Percentiles rank a stretch among this genome's conserved stretches.
phyloP scores from a whole-genome alignment of 30 jellyfish, hydroid and myxozoan species.

The Rhopilema esculentum region DNA sequence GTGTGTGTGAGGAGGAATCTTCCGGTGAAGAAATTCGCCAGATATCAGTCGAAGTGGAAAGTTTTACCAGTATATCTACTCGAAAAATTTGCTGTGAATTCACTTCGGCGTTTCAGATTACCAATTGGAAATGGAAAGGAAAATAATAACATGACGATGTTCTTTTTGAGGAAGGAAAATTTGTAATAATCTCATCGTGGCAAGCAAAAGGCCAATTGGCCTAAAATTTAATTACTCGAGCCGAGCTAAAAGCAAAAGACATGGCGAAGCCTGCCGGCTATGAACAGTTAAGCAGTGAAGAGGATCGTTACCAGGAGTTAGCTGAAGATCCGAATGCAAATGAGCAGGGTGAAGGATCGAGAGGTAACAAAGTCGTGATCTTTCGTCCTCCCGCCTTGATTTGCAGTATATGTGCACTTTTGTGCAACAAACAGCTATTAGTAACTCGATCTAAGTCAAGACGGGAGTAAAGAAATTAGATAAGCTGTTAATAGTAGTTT shows the following conservation, averaged over 20 bases:
- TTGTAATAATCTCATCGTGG: not conserved
- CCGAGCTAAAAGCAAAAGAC: not conserved
- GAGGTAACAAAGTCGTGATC: slow-evolving; percentile 11
- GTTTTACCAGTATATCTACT: no score
- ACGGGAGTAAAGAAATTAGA: no score
- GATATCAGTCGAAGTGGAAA: no score
- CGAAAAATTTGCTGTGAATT: no score
- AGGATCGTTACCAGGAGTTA: slow-evolving; percentile 20
- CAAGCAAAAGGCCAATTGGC: not conserved
- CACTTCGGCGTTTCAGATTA: no score
- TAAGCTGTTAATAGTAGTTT: no score
- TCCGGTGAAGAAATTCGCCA: no score
- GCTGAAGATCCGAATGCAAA: slow-evolving; percentile 22
- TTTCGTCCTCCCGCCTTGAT: not conserved
- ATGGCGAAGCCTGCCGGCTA: slow-evolving; percentile 68
- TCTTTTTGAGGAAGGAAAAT: not conserved
- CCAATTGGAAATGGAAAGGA: not conserved
- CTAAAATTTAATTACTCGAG: not conserved
- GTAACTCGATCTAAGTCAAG: not conserved
- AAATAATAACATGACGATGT: not conserved
- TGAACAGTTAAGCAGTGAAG: slow-evolving; percentile 27
- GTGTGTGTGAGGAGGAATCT: no score
- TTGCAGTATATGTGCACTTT: not conserved
- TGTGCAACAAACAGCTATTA: not conserved
- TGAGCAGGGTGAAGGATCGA: slow-evolving; percentile 4